These are phyloP conservation scores for Panthera uncia DNA, from an alignment of 2,113 vertebrate species.

Conservation along the genomic window DNA sequence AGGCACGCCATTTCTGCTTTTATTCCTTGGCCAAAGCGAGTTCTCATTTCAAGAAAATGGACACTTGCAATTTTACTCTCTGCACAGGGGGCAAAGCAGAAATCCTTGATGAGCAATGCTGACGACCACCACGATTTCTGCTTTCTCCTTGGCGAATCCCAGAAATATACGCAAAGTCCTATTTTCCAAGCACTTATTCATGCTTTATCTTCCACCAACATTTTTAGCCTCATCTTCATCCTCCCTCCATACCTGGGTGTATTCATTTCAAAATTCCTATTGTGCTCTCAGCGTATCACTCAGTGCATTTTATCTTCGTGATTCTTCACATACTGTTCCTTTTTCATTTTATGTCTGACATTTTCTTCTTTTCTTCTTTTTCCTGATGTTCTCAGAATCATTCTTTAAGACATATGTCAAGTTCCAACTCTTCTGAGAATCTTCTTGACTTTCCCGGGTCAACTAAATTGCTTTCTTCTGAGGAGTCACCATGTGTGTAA, in stretches of 20 bases:
- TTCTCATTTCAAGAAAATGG: neutral
- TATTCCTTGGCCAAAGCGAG: neutral
- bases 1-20: neutral
- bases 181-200: neutral
- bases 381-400: neutral
- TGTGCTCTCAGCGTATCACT: neutral
- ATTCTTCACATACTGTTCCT: neutral
- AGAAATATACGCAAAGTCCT: neutral
- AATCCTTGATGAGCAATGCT: neutral
- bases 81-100: neutral
- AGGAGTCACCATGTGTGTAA: neutral
- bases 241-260: rapidly evolving
- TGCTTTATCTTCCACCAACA: neutral
- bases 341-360: neutral
- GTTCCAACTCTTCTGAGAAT: neutral
- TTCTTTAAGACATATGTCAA: neutral
- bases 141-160: neutral
- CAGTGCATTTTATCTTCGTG: neutral
- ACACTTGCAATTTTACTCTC: neutral
- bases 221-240: neutral
- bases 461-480: neutral
- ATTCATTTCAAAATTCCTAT: neutral
- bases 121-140: neutral
- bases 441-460: neutral
- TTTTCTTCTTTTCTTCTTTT: neutral